Conservation (phyloP, 2,797 vertebrate genomes). For the Oreonectes daqikongensis region DNA sequence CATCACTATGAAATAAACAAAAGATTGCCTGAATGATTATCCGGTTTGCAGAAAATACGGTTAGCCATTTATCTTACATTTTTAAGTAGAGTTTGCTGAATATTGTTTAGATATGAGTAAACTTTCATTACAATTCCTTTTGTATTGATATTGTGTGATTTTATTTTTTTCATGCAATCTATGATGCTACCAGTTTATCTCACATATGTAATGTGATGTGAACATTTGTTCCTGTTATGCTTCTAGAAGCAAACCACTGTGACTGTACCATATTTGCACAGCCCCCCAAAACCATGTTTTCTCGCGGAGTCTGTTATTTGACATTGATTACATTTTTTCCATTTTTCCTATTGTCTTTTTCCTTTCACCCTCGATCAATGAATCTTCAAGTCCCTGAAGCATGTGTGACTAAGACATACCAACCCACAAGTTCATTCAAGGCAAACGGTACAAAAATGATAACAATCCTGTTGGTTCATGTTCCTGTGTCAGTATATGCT, state of each 20-base stretch:
- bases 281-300: neutral
- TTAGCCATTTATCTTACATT: too few species aligned
- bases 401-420: slow-evolving; percentile 30
- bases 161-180: too few species aligned
- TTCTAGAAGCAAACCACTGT: neutral
- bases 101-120: too few species aligned
- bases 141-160: too few species aligned
- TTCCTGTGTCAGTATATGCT: slow-evolving; percentile 42
- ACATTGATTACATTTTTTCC: neutral
- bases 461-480: slow-evolving; percentile 59
- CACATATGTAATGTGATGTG: too few species aligned
- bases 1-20: neutral
- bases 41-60: too few species aligned
- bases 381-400: slow-evolving; percentile 42
- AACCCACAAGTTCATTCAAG: slow-evolving; percentile 49
- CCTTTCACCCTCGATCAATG: slow-evolving; percentile 8
- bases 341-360: slow-evolving; percentile 3
- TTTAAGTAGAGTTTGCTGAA: too few species aligned
- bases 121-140: too few species aligned
- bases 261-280: neutral
- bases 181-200: too few species aligned
- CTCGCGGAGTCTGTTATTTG: slow-evolving; percentile 13
- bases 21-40: too few species aligned
- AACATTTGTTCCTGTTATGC: neutral
- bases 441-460: slow-evolving; percentile 42